Percentiles rank a stretch among this genome's conserved stretches.
Conservation (phyloP, 2,113 vertebrate genomes). For the Phylloscopus whistleri region DNA sequence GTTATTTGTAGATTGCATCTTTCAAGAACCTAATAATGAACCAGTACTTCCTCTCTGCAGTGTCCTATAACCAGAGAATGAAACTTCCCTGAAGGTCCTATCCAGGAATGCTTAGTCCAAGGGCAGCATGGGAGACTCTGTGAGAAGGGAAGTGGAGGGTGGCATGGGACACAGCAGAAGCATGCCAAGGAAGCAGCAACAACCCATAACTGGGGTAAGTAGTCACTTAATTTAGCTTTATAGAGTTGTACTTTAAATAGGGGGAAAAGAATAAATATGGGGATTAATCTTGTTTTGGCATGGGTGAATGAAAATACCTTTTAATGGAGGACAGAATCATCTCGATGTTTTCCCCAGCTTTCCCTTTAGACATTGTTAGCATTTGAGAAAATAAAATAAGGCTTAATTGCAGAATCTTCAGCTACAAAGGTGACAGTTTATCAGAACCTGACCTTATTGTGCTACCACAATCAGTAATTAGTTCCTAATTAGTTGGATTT, state of each 20-base stretch:
- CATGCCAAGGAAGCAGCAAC: not conserved
- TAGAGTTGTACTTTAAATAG: not conserved
- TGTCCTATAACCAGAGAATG: not conserved
- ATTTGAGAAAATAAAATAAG: not conserved
- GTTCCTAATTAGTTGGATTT: conserved; percentile 58
- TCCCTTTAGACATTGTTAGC: not conserved
- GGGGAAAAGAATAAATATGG: not conserved
- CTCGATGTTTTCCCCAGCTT: not conserved
- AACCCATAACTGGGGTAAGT: not conserved
- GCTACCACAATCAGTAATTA: conserved; percentile 35
- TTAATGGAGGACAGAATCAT: not conserved
- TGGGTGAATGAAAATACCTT: not conserved
- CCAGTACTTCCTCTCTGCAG: not conserved
- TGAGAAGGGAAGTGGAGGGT: not conserved
- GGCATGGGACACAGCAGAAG: not conserved
- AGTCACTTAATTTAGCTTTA: not conserved
- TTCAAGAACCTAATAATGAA: not conserved
- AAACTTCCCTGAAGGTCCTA: not conserved
- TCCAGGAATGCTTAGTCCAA: not conserved
- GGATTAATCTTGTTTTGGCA: not conserved
- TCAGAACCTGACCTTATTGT: conserved; percentile 23
- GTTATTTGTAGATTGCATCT: not conserved
- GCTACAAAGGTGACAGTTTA: conserved; percentile 19
- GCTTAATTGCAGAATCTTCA: conserved; percentile 12
- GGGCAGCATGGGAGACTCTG: not conserved